Base-by-base conservation (phyloP, 2,888 invertebrate genomes). In the Sphaeridia pumilis region DNA sequence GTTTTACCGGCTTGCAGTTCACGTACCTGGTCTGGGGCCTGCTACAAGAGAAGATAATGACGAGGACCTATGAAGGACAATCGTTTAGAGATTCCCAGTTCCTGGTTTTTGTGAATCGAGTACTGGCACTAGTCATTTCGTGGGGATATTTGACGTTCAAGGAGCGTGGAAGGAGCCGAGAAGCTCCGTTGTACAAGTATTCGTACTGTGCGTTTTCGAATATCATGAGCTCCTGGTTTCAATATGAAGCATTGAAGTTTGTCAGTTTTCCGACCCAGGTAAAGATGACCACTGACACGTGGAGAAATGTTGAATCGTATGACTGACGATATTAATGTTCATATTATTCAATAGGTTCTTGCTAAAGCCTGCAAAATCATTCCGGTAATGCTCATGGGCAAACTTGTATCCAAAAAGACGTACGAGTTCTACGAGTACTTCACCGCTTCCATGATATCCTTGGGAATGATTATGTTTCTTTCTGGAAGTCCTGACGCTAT, bases 351-450 rank as follows among this genome's bases (percentile, higher is more conserved):
- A 14, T 68, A 82, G 82, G 84, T 89, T 58, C 71, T 92, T 59
- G 90, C 93, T 0, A 98, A 98, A 73, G 93, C 97, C n/a, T 93
- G 90, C 61, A 98, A 98, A 75, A 87, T 93, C 63, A 88, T 94
- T 66, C 92, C 92, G 1, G 95, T 97, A 45, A 98, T 98, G 97
- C 70, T 94, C 68, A 97, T 98, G 95, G 94, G 95, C 22, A 87
- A 86, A 73, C 71, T 95, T 55, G 79, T 99, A 50, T 87, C 90
- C 0, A 80, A 82, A 57, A 82, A 82, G 67, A 83, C 84, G 64
- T 94, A 93, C 71, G 84, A 87, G 68, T 78, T 79, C 67, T 85
- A 89, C 69, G 97, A 99, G 72, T 98, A 97, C 71, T 76, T 83
- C 7, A 88, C 92, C 0, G 95, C 95, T 1, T 71, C 80, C 38